Percentiles rank a stretch among this genome's conserved stretches.
Evolutionary conservation across 2,888 invertebrate genomes (phyloP).

Genomic region (Agrochola litura): DNA sequence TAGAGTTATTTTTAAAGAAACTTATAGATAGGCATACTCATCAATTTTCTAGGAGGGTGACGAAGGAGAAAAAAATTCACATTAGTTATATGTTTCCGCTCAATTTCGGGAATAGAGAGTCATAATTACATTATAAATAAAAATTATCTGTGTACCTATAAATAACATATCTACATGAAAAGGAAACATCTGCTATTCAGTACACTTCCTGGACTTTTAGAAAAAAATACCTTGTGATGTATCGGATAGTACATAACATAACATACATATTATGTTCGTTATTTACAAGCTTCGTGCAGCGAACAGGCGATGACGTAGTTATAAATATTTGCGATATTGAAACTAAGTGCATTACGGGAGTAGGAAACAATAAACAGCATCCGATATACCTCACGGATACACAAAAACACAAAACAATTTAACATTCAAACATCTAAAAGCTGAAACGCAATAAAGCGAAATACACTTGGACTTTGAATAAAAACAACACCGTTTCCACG

Average conservation of each 20-base stretch:
- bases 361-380: constrained; percentile 65
- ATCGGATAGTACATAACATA: constrained; percentile 23
- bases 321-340: constrained; percentile 64
- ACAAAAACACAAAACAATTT: constrained; percentile 43
- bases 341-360: constrained; percentile 58
- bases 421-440: constrained; percentile 41
- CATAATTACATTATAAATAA: constrained; percentile 68
- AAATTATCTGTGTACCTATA: constrained; percentile 55
- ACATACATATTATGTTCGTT: constrained; percentile 45
- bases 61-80: constrained; percentile 70
- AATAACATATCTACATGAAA: constrained; percentile 70
- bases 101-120: constrained; percentile 73
- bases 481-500: constrained; percentile 14
- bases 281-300: constrained; percentile 48
- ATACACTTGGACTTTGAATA: constrained; percentile 33
- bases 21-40: constrained; percentile 47
- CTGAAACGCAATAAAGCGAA: constrained; percentile 38
- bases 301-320: constrained; percentile 53
- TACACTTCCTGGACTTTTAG: constrained; percentile 55
- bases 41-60: constrained; percentile 66
- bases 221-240: constrained; percentile 50
- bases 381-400: constrained; percentile 46
- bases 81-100: constrained; percentile 72
- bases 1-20: constrained; percentile 40
- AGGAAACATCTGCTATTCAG: constrained; percentile 78